Percentiles rank a stretch among this genome's conserved stretches.
Conservation (phyloP, 2,113 vertebrate species). For the Prionailurus bengalensis region DNA sequence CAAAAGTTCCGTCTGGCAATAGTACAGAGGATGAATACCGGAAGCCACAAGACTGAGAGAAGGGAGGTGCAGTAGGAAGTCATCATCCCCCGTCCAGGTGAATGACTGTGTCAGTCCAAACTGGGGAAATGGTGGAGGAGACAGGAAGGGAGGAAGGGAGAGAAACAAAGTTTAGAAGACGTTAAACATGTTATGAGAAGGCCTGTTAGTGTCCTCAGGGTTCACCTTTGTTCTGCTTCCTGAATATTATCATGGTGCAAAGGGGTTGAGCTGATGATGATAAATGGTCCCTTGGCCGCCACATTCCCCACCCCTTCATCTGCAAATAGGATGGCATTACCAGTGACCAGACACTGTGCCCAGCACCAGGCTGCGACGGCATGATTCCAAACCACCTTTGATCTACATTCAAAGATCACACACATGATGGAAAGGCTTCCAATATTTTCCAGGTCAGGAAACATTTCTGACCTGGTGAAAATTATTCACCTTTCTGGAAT, state of each 20-base stretch:
- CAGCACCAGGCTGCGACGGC: background rate
- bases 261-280: background rate
- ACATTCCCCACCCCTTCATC: background rate
- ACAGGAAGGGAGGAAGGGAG: background rate
- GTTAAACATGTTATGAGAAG: background rate
- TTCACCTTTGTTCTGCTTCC: conserved; percentile 20
- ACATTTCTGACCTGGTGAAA: background rate
- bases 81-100: background rate
- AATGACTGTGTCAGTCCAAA: background rate
- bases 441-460: background rate
- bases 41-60: background rate
- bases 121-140: background rate
- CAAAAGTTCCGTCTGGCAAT: background rate
- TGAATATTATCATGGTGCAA: background rate
- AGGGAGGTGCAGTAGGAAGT: background rate
- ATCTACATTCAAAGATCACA: background rate
- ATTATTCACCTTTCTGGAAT: conserved; percentile 39
- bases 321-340: background rate
- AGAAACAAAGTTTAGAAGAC: background rate
- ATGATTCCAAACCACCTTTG: background rate
- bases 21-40: background rate
- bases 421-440: background rate
- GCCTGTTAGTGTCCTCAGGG: background rate
- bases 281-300: background rate
- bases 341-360: background rate